Evolutionary conservation across 2,797 vertebrate species (phyloP).

Genomic region (Brachyalestes nurse): DNA sequence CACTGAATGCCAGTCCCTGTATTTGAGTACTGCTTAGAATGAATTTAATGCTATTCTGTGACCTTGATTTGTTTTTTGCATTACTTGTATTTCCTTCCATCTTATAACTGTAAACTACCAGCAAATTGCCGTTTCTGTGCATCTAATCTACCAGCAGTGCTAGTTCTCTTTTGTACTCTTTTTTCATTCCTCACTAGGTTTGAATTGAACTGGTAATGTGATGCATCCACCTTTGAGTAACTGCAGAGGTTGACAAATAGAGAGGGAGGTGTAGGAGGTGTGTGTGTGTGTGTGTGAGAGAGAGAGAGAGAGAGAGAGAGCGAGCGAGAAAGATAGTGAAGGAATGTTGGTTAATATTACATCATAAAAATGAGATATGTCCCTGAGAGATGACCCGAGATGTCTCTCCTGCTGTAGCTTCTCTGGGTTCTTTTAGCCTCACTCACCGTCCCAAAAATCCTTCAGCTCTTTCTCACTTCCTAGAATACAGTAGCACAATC

Average conservation of each 20-base stretch:
- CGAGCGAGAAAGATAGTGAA: slow-evolving; percentile 18
- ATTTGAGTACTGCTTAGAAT: not conserved
- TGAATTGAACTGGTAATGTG: slow-evolving; percentile 45
- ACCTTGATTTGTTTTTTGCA: slow-evolving; percentile 21
- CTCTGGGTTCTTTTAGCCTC: slow-evolving; percentile 26
- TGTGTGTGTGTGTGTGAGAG: too few species aligned
- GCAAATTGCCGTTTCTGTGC: slow-evolving; percentile 19
- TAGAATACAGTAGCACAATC: slow-evolving; percentile 13
- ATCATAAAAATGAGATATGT: slow-evolving; percentile 44
- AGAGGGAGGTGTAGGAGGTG: too few species aligned
- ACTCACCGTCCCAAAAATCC: slow-evolving; percentile 27
- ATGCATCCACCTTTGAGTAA: slow-evolving; percentile 27
- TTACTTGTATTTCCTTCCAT: not conserved
- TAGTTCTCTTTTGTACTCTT: slow-evolving; percentile 33
- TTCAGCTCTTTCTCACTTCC: slow-evolving; percentile 35
- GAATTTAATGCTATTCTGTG: slow-evolving; percentile 18
- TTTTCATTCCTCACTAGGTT: slow-evolving; percentile 20
- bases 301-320: too few species aligned
- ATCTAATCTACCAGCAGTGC: slow-evolving; percentile 43
- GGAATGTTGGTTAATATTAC: slow-evolving; percentile 58
- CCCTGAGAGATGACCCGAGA: slow-evolving; percentile 41
- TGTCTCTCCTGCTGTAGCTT: slow-evolving; percentile 27
- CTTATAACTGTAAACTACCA: slow-evolving; percentile 11
- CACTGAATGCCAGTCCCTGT: not conserved
- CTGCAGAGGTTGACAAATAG: slow-evolving; percentile 31